phyloP scores from a whole-genome alignment of 2,797 vertebrate genomes.

The Tapera naevia region DNA sequence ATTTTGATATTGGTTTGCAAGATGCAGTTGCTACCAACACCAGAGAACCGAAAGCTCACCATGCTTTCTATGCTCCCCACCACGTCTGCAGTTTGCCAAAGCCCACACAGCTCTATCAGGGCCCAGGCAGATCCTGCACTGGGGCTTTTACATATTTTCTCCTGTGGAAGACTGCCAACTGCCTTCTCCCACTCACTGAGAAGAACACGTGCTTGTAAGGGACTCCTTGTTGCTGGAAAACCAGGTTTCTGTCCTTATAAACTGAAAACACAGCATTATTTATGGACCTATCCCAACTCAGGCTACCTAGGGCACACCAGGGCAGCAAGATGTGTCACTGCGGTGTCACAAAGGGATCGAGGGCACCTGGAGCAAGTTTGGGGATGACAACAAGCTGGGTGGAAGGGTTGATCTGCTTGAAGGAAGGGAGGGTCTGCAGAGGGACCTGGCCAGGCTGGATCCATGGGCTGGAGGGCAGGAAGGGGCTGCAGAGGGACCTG shows the following conservation, averaged over 20 bases:
- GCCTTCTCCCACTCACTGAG: neutral
- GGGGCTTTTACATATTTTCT: neutral
- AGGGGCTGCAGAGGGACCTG: too few relatives aligned
- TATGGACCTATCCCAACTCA: neutral
- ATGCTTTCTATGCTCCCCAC: neutral
- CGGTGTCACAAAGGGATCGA: too few relatives aligned
- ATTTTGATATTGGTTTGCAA: neutral
- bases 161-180: neutral
- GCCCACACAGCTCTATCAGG: too few relatives aligned
- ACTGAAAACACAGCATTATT: neutral
- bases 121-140: neutral
- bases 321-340: neutral
- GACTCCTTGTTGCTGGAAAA: neutral
- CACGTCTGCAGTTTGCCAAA: rapidly evolving
- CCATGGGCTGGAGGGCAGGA: too few relatives aligned
- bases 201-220: rapidly evolving
- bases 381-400: too few relatives aligned
- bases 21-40: neutral
- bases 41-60: neutral
- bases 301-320: neutral
- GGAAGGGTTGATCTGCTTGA: too few relatives aligned
- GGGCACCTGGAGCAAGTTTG: too few relatives aligned
- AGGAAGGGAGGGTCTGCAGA: too few relatives aligned
- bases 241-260: neutral
- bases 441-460: too few relatives aligned